Conservation (phyloP, 23 tunicate genomes). For the Halocynthia aurantium region DNA sequence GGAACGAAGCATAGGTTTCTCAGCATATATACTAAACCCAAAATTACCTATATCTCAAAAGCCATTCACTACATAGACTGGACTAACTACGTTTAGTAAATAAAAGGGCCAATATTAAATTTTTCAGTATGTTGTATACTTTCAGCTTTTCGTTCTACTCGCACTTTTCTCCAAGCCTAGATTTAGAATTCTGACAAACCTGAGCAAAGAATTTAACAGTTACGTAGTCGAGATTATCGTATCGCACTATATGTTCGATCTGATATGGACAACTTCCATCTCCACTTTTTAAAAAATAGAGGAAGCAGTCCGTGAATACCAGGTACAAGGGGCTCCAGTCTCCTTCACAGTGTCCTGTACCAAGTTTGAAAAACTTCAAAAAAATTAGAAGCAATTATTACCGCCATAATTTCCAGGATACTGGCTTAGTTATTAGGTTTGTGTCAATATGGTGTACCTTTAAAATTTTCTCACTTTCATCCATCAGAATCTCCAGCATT, state of each 20-base stretch:
- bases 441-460: conserved; percentile 8
- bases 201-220: conserved; percentile 4
- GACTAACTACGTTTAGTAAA: not conserved
- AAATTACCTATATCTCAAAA: not conserved
- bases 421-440: not conserved
- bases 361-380: conserved; percentile 11
- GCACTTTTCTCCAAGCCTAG: no score
- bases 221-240: conserved; percentile 16
- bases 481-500: conserved; percentile 15
- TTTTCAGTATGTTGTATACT: not conserved
- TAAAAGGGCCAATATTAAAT: not conserved
- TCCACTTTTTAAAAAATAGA: conserved; percentile 19
- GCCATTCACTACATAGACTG: not conserved
- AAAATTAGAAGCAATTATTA: not conserved
- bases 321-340: conserved; percentile 28
- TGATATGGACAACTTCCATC: conserved; percentile 28
- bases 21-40: not conserved
- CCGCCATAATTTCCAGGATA: not conserved
- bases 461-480: conserved; percentile 15
- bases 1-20: not conserved
- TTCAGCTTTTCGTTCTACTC: no score
- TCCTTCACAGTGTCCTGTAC: conserved; percentile 24
- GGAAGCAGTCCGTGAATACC: conserved; percentile 13
- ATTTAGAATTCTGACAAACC: not conserved
- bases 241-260: conserved; percentile 11